Evolutionary conservation across 2,888 invertebrate species (phyloP).

Genomic region (Automeris io): DNA sequence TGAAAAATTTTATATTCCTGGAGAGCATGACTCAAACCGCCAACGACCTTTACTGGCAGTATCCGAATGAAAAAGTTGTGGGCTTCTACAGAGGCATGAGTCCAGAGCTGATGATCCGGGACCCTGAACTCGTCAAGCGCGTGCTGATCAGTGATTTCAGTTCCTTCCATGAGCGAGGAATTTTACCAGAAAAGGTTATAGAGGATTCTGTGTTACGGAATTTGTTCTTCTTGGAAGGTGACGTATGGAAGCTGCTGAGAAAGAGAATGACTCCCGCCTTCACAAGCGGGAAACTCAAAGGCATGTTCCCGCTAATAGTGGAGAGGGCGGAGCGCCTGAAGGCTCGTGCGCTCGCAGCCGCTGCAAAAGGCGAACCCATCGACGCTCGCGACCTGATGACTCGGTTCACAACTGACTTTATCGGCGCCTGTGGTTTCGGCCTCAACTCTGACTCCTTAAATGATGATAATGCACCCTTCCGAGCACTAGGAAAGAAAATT

Average conservation of each 20-base stretch:
- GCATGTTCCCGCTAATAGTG: conserved; percentile 52
- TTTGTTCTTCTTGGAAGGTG: conserved; percentile 49
- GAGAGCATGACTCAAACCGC: no score
- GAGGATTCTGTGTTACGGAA: conserved; percentile 45
- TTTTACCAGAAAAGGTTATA: conserved; percentile 29
- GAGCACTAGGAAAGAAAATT: conserved; percentile 40
- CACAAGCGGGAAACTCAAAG: conserved; percentile 46
- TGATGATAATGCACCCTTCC: conserved; percentile 40
- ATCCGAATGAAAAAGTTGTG: no score
- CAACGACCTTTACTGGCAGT: no score
- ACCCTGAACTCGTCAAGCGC: no score
- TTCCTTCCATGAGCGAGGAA: conserved; percentile 35
- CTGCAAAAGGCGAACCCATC: conserved; percentile 21
- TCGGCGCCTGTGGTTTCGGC: conserved; percentile 51
- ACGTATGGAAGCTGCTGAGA: conserved; percentile 48
- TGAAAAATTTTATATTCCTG: no score
- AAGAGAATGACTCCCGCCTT: conserved; percentile 55
- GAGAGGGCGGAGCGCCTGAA: conserved; percentile 44
- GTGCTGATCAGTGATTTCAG: not conserved
- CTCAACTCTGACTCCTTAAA: conserved; percentile 44
- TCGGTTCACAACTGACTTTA: conserved; percentile 50
- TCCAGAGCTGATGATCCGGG: no score
- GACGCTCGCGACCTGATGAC: conserved; percentile 54
- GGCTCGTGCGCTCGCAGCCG: conserved; percentile 26
- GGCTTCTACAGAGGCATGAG: no score